Conservation (phyloP, 1,140 invertebrate species). For the Macrostomum lignano region DNA sequence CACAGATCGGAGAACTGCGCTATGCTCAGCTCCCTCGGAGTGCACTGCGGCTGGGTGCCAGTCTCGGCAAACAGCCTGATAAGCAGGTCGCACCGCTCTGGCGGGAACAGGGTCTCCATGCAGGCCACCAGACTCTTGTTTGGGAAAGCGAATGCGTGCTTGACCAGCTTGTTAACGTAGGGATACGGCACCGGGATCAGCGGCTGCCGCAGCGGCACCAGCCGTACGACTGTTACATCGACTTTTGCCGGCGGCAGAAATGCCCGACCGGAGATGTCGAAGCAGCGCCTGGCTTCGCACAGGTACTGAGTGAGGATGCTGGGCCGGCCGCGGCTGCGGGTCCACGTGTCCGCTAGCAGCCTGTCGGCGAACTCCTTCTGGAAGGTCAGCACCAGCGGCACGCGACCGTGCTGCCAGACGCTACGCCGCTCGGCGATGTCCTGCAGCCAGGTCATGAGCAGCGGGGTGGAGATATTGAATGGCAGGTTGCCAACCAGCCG, state of each 20-base stretch:
- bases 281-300: constrained; percentile 49
- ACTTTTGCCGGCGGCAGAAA: constrained; percentile 81
- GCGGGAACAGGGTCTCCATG: constrained; percentile 43
- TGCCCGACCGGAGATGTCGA: constrained; percentile 36
- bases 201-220: constrained; percentile 47
- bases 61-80: constrained; percentile 40
- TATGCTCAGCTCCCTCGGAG: constrained; percentile 27
- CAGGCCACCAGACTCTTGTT: constrained; percentile 1
- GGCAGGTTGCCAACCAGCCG: constrained; percentile 82
- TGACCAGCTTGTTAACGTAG: constrained; percentile 58
- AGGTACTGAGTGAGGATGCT: constrained; percentile 79
- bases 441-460: constrained; percentile 61
- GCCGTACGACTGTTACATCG: constrained; percentile 67
- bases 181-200: constrained; percentile 46
- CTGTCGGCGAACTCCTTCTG: constrained; percentile 53
- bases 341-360: constrained; percentile 38
- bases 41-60: constrained; percentile 38
- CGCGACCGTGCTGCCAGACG: constrained; percentile 53
- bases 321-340: constrained; percentile 46
- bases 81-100: constrained; percentile 36
- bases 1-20: constrained; percentile 34
- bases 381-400: constrained; percentile 69
- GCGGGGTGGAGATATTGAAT: constrained; percentile 69
- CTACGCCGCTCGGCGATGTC: constrained; percentile 43
- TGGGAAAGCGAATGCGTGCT: constrained; percentile 45